Evolutionary conservation across 1,140 invertebrate species (phyloP).

Genomic region (Euschistus heros): DNA sequence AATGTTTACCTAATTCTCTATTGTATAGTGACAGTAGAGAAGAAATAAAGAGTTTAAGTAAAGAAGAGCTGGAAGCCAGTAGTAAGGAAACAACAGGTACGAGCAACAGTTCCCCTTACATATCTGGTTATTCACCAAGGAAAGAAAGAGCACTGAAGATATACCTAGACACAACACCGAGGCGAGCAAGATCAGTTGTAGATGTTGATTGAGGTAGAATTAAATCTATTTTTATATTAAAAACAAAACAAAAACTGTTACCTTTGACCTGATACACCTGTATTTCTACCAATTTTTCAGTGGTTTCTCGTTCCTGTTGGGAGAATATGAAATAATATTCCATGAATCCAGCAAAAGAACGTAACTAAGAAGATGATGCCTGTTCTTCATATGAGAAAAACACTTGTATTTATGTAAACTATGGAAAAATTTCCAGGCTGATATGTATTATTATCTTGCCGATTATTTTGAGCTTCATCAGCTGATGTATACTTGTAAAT

Average conservation of each 20-base stretch:
- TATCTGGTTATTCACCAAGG: conserved; percentile 38
- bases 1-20: too few relatives aligned
- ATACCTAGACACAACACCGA: conserved; percentile 44
- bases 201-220: conserved; percentile 24
- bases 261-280: background rate
- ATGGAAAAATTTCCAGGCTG: too few relatives aligned
- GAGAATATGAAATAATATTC: too few relatives aligned
- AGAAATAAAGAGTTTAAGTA: conserved; percentile 43
- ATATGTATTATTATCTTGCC: too few relatives aligned
- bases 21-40: conserved; percentile 49
- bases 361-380: too few relatives aligned
- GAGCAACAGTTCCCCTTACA: conserved; percentile 33
- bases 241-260: background rate
- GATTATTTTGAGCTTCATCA: too few relatives aligned
- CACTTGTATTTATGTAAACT: too few relatives aligned
- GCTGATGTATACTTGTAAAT: too few relatives aligned
- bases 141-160: conserved; percentile 65
- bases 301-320: background rate
- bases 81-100: conserved; percentile 44
- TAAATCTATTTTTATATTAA: background rate
- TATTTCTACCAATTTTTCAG: background rate
- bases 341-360: too few relatives aligned
- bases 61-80: conserved; percentile 50
- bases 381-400: too few relatives aligned
- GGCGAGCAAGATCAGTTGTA: conserved; percentile 1